Conservation (phyloP, 2,113 vertebrate genomes). For the Progne subis region DNA sequence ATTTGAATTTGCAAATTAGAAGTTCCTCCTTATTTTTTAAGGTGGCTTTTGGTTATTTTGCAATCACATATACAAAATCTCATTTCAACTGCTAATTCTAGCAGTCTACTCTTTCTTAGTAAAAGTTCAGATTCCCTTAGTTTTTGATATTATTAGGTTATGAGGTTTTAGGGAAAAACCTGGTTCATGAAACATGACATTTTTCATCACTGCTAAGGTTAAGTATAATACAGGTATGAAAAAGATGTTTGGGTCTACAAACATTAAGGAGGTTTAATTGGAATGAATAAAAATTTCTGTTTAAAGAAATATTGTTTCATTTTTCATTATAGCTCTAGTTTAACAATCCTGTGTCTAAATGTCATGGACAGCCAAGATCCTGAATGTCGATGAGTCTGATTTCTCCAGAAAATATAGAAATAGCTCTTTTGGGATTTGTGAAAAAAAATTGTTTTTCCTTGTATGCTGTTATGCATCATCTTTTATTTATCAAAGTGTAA, state of each 20-base stretch:
- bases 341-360: not conserved
- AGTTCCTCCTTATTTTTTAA: not conserved
- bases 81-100: not conserved
- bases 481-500: slow-evolving; percentile 46
- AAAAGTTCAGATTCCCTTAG: not conserved
- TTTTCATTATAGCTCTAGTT: not conserved
- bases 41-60: not conserved
- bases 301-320: not conserved
- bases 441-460: not conserved
- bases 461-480: not conserved
- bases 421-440: not conserved
- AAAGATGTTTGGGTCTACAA: not conserved
- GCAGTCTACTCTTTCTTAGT: not conserved
- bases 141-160: not conserved
- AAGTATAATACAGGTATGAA: not conserved
- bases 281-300: not conserved
- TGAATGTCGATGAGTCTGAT: not conserved
- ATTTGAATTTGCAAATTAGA: not conserved
- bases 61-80: not conserved
- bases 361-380: not conserved
- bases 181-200: not conserved
- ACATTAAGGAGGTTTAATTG: not conserved
- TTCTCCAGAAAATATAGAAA: not conserved
- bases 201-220: not conserved
- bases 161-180: not conserved